A percentile compares a stretch with the other conserved stretches of the same genome.
Evolutionary conservation across 2,797 vertebrate species (phyloP).

Genomic region (Gymnoscopelus microlampas): DNA sequence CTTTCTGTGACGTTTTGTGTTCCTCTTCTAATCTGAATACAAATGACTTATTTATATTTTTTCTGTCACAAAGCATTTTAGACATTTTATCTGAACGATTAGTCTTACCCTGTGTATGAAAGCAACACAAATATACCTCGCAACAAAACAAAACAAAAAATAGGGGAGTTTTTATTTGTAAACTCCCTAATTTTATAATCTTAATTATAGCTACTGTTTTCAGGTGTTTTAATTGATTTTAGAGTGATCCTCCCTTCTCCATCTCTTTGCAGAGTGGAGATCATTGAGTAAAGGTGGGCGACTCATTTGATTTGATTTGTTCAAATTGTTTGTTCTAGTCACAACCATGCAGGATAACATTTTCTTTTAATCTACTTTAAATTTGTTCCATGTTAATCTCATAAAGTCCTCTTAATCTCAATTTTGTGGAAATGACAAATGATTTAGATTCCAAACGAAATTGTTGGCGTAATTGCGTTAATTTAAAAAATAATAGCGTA

Average conservation of each 20-base stretch:
- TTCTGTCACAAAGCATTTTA: constrained; percentile 9
- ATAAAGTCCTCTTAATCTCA: too few species aligned
- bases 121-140: background rate
- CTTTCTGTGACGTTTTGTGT: constrained; percentile 2
- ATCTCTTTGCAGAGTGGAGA: background rate
- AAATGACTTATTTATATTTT: background rate
- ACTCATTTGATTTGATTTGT: constrained; percentile 33
- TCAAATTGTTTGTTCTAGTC: constrained; percentile 15
- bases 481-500: background rate
- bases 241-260: background rate
- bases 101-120: background rate
- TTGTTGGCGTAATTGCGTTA: background rate
- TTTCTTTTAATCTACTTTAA: constrained; percentile 12
- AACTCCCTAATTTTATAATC: too few species aligned
- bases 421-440: too few species aligned
- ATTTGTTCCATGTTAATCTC: background rate
- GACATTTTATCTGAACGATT: background rate
- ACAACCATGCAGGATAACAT: constrained; percentile 8
- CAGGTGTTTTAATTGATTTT: background rate
- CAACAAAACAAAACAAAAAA: background rate
- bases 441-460: too few species aligned
- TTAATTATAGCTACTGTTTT: background rate
- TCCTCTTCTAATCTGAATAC: background rate
- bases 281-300: constrained; percentile 26
- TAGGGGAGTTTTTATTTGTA: too few species aligned